Conservation (phyloP, 2,888 invertebrate species). For the Drosophila mayaguana region DNA sequence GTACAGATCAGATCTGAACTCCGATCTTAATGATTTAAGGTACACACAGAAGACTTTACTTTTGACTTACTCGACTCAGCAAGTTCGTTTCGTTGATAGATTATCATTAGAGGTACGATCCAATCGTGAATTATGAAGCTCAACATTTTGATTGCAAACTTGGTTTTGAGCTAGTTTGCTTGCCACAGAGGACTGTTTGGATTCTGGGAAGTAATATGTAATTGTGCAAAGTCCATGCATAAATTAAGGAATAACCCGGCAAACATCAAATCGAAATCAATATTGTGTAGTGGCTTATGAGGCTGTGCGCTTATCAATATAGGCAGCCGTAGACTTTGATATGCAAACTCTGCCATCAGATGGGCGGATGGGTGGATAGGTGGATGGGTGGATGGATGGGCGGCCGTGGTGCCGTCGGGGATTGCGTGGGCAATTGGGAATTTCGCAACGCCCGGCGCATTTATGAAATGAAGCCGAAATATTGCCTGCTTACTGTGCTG, state of each 20-base stretch:
- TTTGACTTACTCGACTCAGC: background rate
- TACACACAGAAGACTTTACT: background rate
- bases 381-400: background rate
- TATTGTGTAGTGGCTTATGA: conserved; percentile 29
- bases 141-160: background rate
- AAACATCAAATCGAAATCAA: conserved; percentile 12
- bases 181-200: background rate
- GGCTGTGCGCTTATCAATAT: conserved; percentile 29
- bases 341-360: conserved; percentile 67
- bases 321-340: conserved; percentile 49
- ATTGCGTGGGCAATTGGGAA: conserved; percentile 60
- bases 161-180: background rate
- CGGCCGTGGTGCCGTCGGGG: conserved; percentile 21
- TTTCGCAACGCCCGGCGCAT: conserved; percentile 38
- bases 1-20: background rate
- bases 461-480: conserved; percentile 77
- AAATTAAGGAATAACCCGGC: conserved; percentile 53
- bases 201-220: conserved; percentile 13
- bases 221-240: conserved; percentile 53
- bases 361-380: conserved; percentile 13
- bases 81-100: background rate
- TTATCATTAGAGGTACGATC: background rate
- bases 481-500: conserved; percentile 77
- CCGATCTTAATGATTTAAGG: background rate
- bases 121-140: background rate